Base-by-base conservation (phyloP, 2,797 vertebrate genomes). In the Sciurus carolinensis region DNA sequence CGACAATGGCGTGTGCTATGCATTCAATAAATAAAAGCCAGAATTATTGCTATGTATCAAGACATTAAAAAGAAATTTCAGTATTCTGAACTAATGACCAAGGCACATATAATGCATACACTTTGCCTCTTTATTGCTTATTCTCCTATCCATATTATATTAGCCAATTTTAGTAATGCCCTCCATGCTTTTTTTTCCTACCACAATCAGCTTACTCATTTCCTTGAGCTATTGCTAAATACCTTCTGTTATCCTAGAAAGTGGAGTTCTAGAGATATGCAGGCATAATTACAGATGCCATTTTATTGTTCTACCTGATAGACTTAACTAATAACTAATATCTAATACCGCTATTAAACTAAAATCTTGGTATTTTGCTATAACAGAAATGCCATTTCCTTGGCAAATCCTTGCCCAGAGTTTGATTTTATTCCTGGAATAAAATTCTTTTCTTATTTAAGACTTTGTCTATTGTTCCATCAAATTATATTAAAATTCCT, bases 401-500 rank as follows among this genome's bases (percentile, higher is more conserved):
- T 39, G 39, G 39, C 39, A 39, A 39, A 39, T 39, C 39, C 39
- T 39, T 39, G 39, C 39, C 39, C 39, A 39, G 39, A 39, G 39
- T 39, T 39, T 39, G 39, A 39, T 39, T 39, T 39, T 39, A 39
- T 39, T 39, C 39, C 39, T 5, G 0, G 39, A 3, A 39, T 39
- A 39, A 3, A 39, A 24, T 39, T 76, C 26, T 69, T 26, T 62
- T 8, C 15, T 66, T 52, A 64, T 3, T 91, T 47, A 81, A 92
- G 69, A 13, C 33, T 84, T 57, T 69, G 13, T n/a, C 3, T 75
- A 44, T 4, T 79, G 5, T 73, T 71, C 47, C n/a, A 90, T 22
- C 1, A 44, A 90, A 9, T 93, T 87, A 73, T 52, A 93, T 54
- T 62, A 77, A 90, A 73, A 79, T 84, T 87, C 52, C 36, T 87